These are phyloP conservation scores for Phasianus colchicus DNA, from an alignment of 2,113 vertebrate species.

Conservation along the genomic window DNA sequence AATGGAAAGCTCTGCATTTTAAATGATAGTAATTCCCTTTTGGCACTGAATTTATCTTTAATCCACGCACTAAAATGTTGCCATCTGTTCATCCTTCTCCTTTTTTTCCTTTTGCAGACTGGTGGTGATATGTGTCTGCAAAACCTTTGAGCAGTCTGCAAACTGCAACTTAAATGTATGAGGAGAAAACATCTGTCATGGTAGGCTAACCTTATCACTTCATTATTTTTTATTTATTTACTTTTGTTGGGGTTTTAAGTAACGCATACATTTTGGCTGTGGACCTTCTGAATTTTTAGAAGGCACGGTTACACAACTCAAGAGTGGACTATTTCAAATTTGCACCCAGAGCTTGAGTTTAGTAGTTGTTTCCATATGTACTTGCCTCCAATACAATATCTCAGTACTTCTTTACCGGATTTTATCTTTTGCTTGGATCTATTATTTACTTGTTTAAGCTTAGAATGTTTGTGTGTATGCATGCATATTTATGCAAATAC, in stretches of 20 bases:
- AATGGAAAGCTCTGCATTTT: constrained; percentile 27
- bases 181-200: background rate
- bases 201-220: background rate
- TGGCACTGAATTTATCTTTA: constrained; percentile 25
- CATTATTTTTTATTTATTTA: background rate
- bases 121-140: background rate
- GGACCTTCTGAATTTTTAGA: background rate
- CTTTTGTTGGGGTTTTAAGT: background rate
- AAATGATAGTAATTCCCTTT: constrained; percentile 28
- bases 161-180: background rate
- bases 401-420: background rate
- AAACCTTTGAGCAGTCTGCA: background rate
- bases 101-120: background rate
- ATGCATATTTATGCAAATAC: background rate
- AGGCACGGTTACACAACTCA: background rate
- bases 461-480: background rate
- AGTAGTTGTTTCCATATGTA: background rate
- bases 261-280: background rate
- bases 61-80: constrained; percentile 14
- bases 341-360: background rate
- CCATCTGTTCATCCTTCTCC: constrained; percentile 31
- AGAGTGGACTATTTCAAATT: background rate
- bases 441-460: background rate
- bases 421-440: background rate
- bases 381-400: background rate